Evolutionary conservation across 2,888 invertebrate species (phyloP), one percentile per base, ranked within the genome.

Genomic region (Lysandra coridon): DNA sequence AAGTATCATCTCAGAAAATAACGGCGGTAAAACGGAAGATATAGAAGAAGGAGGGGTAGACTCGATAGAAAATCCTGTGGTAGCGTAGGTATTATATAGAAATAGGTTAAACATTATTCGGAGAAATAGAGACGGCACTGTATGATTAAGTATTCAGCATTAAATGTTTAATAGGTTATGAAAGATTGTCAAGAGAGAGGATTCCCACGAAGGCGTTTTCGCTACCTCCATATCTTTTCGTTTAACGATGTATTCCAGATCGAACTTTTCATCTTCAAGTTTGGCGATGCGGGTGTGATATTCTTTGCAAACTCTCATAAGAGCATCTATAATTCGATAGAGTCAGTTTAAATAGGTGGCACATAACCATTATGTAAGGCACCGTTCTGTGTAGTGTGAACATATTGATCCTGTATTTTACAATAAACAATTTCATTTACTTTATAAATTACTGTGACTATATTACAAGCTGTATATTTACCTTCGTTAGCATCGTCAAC

Each of bases 211-310:
- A 87, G 87, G 89, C 89, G 88, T 86, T 85, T 88, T 90, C 92
- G 96, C 96, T 97, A 99, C 99, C 98, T 99, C 98, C 95, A 97
- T 97, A 95, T 99, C 99, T 97, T 99, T 99, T 96, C 98, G 97
- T 96, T 98, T 98, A 95, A 99, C 99, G 95, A 98, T 96, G 96
- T 98, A 97, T 96, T 99, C 99, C 96, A 99, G 96, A 96, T 99
- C 99, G 96, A 98, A 99, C 96, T 99, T 99, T 94, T 97, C 96
- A 89, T 98, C 97, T 96, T 99, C 99, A 96, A 99, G 96, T 87
- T 95, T 94, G 93, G 91, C 94, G 96, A 99, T 98, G 96, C 98
- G 97, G 90, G 96, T 96, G 95, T 99, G 97, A 96, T 98, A 98
- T 89, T 97, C 96, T 95, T 96, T 97, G 95, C 96, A 95, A 95